Evolutionary conservation across 1,140 invertebrate species (phyloP).

Genomic region (Aricia agestis): DNA sequence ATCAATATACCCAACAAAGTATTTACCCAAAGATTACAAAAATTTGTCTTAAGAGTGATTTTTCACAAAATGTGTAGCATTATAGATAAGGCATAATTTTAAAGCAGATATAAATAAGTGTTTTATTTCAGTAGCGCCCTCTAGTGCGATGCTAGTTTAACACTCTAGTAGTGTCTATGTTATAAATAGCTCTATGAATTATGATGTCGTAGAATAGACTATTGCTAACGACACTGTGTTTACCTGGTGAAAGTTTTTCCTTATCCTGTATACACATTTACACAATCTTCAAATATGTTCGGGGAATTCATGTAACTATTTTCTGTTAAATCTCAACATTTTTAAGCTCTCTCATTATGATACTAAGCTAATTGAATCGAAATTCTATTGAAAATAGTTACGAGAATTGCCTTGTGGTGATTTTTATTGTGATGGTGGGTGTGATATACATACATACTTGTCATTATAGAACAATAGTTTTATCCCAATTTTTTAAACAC

Average conservation of each 20-base stretch:
- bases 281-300: neutral
- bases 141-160: constrained; percentile 3
- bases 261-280: constrained; percentile 32
- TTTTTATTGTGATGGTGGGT: no score
- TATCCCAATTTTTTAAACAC: neutral
- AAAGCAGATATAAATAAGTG: constrained; percentile 29
- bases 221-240: constrained; percentile 2
- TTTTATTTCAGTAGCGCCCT: constrained; percentile 23
- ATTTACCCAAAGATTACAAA: no score
- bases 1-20: no score
- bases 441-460: no score
- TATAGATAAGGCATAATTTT: neutral
- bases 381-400: no score
- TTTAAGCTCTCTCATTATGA: neutral
- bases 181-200: constrained; percentile 10
- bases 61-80: no score
- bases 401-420: no score
- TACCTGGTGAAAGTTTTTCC: constrained; percentile 28
- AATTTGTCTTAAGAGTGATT: no score
- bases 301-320: neutral
- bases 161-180: constrained; percentile 25
- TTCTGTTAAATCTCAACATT: no score
- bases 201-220: constrained; percentile 37
- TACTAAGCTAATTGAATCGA: neutral
- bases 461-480: no score